Percentiles rank a stretch among this genome's conserved stretches.
Evolutionary conservation across 1,140 invertebrate species (phyloP).

Genomic region (Pogonomyrmex californicus): DNA sequence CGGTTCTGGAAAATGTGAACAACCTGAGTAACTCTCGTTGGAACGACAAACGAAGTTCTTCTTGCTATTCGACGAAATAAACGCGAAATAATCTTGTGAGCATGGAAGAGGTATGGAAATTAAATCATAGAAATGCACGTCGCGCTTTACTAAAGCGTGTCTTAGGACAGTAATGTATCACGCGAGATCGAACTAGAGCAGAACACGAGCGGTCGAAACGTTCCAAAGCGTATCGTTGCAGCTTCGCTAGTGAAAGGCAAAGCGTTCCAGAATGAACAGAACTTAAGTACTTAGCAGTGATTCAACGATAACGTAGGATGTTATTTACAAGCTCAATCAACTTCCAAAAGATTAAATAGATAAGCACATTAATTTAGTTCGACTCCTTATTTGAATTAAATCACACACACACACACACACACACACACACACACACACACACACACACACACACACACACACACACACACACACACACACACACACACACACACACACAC

Average conservation of each 20-base stretch:
- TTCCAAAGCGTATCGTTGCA: conserved; percentile 45
- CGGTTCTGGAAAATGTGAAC: background rate
- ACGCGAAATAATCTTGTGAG: background rate
- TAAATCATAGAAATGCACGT: background rate
- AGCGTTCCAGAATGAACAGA: conserved; percentile 54
- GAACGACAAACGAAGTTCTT: background rate
- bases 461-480: too few relatives aligned
- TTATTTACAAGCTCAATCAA: conserved; percentile 59
- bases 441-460: too few relatives aligned
- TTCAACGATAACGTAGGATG: conserved; percentile 26
- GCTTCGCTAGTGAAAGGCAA: conserved; percentile 51
- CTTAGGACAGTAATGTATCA: conserved; percentile 47
- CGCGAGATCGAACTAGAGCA: conserved; percentile 54
- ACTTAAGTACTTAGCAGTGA: conserved; percentile 40
- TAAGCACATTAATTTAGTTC: background rate
- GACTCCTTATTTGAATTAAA: background rate
- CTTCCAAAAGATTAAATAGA: conserved; percentile 27
- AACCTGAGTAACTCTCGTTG: background rate
- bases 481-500: too few relatives aligned
- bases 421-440: too few relatives aligned
- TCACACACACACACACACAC: too few relatives aligned
- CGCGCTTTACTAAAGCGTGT: conserved; percentile 36
- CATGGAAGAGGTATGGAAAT: conserved; percentile 23
- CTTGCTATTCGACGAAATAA: background rate
- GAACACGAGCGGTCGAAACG: conserved; percentile 46